Percentiles rank a stretch among this genome's conserved stretches.
Evolutionary conservation across 2,888 invertebrate species (phyloP).

Genomic region (Thymelicus lineola): DNA sequence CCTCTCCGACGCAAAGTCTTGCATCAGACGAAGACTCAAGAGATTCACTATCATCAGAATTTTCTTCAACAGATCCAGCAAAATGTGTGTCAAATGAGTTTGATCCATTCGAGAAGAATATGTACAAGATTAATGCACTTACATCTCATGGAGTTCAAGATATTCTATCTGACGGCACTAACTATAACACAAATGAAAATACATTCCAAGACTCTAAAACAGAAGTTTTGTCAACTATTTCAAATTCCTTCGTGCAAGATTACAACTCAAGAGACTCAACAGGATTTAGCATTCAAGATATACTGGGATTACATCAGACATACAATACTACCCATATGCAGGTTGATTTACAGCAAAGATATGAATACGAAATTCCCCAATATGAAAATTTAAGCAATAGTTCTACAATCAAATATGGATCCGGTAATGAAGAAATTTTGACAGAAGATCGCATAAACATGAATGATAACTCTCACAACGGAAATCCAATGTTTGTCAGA

Average conservation of each 20-base stretch:
- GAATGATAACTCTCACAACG: conserved; percentile 55
- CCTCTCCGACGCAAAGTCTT: conserved; percentile 67
- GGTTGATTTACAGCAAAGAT: conserved; percentile 64
- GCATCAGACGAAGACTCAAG: conserved; percentile 65
- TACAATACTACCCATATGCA: conserved; percentile 58
- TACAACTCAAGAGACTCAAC: conserved; percentile 80
- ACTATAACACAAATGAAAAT: conserved; percentile 58
- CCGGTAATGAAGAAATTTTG: conserved; percentile 64
- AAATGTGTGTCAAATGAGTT: conserved; percentile 50
- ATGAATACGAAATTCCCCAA: conserved; percentile 66
- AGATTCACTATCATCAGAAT: conserved; percentile 63
- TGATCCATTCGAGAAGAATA: conserved; percentile 51
- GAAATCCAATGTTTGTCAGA: conserved; percentile 64
- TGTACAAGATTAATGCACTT: conserved; percentile 54
- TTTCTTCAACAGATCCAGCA: conserved; percentile 52
- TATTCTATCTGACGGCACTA: conserved; percentile 68
- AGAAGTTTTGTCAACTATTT: conserved; percentile 63
- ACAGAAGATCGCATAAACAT: conserved; percentile 61
- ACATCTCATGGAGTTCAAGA: conserved; percentile 77
- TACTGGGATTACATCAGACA: conserved; percentile 74
- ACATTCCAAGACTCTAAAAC: conserved; percentile 64
- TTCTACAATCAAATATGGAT: conserved; percentile 66
- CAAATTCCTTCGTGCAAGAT: conserved; percentile 70
- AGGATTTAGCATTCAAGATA: conserved; percentile 80
- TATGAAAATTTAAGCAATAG: conserved; percentile 76